These are phyloP conservation scores for Noctuana brunneofusca DNA, from an alignment of 2,888 invertebrate species.

Conservation along the genomic window DNA sequence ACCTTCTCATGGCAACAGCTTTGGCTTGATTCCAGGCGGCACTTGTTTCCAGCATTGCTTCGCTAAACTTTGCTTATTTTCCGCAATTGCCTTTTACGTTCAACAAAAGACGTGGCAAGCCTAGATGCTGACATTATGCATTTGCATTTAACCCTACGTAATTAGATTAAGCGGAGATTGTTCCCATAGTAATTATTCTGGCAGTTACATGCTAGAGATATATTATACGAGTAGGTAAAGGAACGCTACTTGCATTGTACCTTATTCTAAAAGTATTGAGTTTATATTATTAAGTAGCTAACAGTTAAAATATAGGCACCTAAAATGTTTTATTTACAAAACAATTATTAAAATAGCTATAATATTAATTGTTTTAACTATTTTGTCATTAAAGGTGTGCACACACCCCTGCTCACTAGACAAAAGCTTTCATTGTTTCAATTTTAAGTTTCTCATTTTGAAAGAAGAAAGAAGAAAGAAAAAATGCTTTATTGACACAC, in stretches of 20 bases:
- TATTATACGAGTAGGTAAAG: not conserved
- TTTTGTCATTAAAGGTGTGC: too few species aligned
- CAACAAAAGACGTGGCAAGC: constrained; percentile 28
- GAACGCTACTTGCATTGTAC: not conserved
- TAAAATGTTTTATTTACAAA: too few species aligned
- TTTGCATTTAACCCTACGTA: constrained; percentile 25
- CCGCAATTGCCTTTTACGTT: constrained; percentile 28
- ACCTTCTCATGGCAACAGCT: constrained; percentile 6
- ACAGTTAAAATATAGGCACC: too few species aligned
- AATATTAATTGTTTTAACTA: too few species aligned
- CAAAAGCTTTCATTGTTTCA: too few species aligned
- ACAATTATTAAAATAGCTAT: too few species aligned
- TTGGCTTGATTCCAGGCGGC: constrained; percentile 26
- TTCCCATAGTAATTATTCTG: constrained; percentile 1
- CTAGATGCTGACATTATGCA: constrained; percentile 21
- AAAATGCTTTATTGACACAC: too few species aligned
- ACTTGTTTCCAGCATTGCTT: constrained; percentile 23
- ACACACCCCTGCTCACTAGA: too few species aligned
- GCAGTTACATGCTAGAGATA: not conserved
- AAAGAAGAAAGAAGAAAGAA: too few species aligned
- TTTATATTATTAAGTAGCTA: too few species aligned
- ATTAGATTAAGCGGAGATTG: constrained; percentile 12
- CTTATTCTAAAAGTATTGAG: not conserved
- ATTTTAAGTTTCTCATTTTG: too few species aligned
- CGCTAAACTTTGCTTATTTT: constrained; percentile 21